A percentile compares a stretch with the other conserved stretches of the same genome.
Evolutionary conservation across 2,113 vertebrate genomes (phyloP).

Genomic region (Zootoca vivipara): DNA sequence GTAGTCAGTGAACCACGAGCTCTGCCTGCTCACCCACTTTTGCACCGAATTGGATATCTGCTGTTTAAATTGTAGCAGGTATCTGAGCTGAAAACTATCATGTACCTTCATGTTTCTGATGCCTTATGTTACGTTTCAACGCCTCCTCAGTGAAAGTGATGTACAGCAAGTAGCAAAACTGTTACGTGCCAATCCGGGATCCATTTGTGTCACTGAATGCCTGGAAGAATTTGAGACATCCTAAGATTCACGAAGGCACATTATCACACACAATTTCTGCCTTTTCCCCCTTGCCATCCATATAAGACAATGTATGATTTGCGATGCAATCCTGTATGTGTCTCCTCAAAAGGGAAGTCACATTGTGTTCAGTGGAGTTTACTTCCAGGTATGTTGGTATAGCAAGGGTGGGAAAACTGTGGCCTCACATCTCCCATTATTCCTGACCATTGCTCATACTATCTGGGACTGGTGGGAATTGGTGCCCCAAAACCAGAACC

Average conservation of each 20-base stretch:
- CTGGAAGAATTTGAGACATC: constrained; percentile 44
- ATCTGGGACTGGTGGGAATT: too few relatives aligned
- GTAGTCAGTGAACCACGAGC: constrained; percentile 57
- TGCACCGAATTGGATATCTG: constrained; percentile 47
- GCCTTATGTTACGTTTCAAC: constrained; percentile 35
- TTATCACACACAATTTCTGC: constrained; percentile 40
- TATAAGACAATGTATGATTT: background rate
- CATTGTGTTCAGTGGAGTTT: background rate
- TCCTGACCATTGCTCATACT: too few relatives aligned
- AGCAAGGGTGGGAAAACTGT: too few relatives aligned
- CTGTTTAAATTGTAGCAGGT: constrained; percentile 46
- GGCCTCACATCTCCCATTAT: too few relatives aligned
- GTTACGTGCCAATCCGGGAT: constrained; percentile 48
- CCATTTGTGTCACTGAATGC: constrained; percentile 43
- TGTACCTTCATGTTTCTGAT: constrained; percentile 56
- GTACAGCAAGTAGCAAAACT: constrained; percentile 41
- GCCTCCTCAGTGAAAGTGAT: constrained; percentile 46
- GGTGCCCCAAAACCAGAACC: too few relatives aligned
- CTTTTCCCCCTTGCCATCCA: constrained; percentile 42
- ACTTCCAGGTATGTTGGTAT: too few relatives aligned
- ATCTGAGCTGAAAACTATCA: constrained; percentile 57
- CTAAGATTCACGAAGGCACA: background rate
- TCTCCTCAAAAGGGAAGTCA: background rate
- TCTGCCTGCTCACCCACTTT: constrained; percentile 49
- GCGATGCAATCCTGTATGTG: background rate